Base-by-base conservation (phyloP, 2,797 vertebrate genomes). In the Staurois parvus region DNA sequence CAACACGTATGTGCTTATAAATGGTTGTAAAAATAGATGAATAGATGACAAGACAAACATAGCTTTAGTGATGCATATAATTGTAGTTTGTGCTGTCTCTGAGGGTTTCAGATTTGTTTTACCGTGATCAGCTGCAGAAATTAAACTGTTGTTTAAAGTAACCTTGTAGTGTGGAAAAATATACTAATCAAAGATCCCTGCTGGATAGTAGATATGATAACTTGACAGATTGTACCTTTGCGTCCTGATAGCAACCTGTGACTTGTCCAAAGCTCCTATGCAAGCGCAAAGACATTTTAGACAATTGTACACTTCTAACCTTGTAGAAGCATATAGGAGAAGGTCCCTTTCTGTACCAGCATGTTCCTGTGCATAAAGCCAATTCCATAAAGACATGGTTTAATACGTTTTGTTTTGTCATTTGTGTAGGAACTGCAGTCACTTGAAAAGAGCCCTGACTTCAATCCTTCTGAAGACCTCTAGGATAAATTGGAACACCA, bases 31-130 rank as follows among this genome's bases (percentile, higher is more conserved):
- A 59, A 59, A 59, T 59, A 59, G 52, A 59, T 59, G 21, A 59
- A 59, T 12, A 59, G 52, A 64, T 64, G 75, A 66, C 34, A 64
- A 77, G 26, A 77, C 32, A 66, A 77, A 64, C 24, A 26, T 62
- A 59, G 52, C 52, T 77, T 62, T 77, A 68, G 37, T 67, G 37
- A 79, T 48, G 67, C 30, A 59, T 42, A 69, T 84, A 76, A 76
- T 77, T 77, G 40, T 59, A 77, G 21, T 45, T 70, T 84, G 29
- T 19, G 12, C 62, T 48, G 19, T 48, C 66, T 59, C 64, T 59
- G n/a, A 76, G 73, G 82, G 59, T 45, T 1, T 15, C n/a, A 77
- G 24, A 40, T 70, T 52, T 52, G 17, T 52, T 52, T 69, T 24
- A 48, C 66, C n/a, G 19, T 24, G 28, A 69, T 69, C 40, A 79